Evolutionary conservation across 2,113 vertebrate genomes (phyloP).

Genomic region (Pipa parva): DNA sequence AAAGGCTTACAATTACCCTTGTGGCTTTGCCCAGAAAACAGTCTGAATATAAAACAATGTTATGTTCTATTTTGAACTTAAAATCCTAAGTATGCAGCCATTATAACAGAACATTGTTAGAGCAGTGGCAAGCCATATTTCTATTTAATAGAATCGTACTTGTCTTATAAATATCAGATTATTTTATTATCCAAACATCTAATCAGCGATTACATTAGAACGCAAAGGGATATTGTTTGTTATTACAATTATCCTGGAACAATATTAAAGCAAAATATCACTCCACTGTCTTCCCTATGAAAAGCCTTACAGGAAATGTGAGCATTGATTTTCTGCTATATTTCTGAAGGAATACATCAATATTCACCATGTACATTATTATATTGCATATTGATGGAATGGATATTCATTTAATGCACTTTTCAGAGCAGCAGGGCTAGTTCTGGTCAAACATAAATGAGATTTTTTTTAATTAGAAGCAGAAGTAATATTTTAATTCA

Average conservation of each 20-base stretch:
- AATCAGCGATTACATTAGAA: constrained; percentile 25
- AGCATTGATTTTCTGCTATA: constrained; percentile 41
- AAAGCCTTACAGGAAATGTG: constrained; percentile 26
- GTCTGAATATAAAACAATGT: too few species aligned
- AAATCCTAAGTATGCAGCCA: too few species aligned
- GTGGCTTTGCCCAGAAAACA: too few species aligned
- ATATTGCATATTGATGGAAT: constrained; percentile 41
- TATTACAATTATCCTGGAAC: constrained; percentile 33
- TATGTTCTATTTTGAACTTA: too few species aligned
- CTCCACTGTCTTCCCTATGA: constrained; percentile 8
- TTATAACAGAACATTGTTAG: too few species aligned
- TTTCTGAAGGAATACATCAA: constrained; percentile 23
- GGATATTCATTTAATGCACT: constrained; percentile 39
- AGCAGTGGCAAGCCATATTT: background rate
- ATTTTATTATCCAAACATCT: constrained; percentile 23
- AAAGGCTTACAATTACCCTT: too few species aligned
- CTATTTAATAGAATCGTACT: background rate
- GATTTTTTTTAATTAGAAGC: constrained; percentile 34
- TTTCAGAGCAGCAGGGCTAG: constrained; percentile 7
- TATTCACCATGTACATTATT: constrained; percentile 37
- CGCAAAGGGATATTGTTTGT: constrained; percentile 7
- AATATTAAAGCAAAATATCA: constrained; percentile 27
- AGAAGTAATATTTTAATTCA: constrained; percentile 29
- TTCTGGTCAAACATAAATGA: constrained; percentile 26
- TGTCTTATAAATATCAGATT: background rate